Percentiles rank a stretch among this genome's conserved stretches.
phyloP scores from a whole-genome alignment of 2,113 vertebrate genomes.

The Cinclus cinclus region DNA sequence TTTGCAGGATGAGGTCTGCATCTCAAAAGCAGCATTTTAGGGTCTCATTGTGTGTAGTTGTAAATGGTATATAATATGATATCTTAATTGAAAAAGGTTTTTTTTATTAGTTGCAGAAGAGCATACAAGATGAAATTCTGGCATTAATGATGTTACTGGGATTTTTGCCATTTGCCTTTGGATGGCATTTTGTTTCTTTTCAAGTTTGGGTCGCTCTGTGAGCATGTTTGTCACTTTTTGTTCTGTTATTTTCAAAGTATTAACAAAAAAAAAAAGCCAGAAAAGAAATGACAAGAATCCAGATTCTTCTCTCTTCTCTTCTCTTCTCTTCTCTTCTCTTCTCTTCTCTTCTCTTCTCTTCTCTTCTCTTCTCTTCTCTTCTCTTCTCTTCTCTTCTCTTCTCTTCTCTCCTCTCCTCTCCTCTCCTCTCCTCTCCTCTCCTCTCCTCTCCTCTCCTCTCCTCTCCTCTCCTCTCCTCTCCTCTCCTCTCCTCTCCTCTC shows the following conservation, averaged over 20 bases:
- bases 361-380: too few species aligned
- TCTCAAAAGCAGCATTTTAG: not conserved
- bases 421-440: too few species aligned
- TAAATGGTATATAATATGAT: not conserved
- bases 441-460: too few species aligned
- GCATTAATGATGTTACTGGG: slow-evolving; percentile 11
- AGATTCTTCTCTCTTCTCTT: not conserved
- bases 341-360: too few species aligned
- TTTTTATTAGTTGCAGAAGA: not conserved
- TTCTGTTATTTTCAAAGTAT: slow-evolving; percentile 6
- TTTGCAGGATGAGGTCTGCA: not conserved
- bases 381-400: too few species aligned
- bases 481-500: too few species aligned
- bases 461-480: too few species aligned
- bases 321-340: too few species aligned
- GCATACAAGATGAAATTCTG: not conserved
- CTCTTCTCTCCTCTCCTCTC: too few species aligned
- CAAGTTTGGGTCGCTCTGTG: not conserved
- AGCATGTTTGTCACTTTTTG: not conserved
- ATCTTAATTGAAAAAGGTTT: not conserved
- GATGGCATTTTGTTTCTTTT: slow-evolving; percentile 42
- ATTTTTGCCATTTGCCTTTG: slow-evolving; percentile 46
- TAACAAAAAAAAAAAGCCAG: not conserved
- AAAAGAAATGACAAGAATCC: not conserved
- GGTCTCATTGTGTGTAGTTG: not conserved